Percentiles rank a stretch among this genome's conserved stretches.
phyloP scores from a whole-genome alignment of 2,888 invertebrate species.

The Trissolcus japonicus region DNA sequence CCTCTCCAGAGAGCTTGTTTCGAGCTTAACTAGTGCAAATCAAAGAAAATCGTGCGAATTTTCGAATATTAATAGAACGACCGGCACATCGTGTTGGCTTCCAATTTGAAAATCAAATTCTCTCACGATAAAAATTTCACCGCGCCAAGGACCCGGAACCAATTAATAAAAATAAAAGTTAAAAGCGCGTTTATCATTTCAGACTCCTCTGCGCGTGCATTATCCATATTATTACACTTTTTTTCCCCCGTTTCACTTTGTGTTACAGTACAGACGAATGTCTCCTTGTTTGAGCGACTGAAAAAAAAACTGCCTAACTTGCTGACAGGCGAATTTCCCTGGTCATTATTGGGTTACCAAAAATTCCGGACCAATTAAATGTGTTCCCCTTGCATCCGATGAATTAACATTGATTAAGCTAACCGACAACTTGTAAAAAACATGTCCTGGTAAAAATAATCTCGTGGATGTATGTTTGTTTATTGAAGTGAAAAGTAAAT shows the following conservation, averaged over 20 bases:
- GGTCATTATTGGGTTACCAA: not conserved
- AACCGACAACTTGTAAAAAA: not conserved
- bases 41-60: not conserved
- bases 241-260: not conserved
- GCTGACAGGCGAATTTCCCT: not conserved
- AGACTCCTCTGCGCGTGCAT: too few species aligned
- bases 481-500: too few species aligned
- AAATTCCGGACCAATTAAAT: not conserved
- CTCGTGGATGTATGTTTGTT: not conserved
- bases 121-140: too few species aligned
- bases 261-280: not conserved
- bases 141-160: too few species aligned
- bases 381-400: not conserved
- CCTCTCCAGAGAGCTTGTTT: not conserved
- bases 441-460: conserved; percentile 16
- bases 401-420: not conserved
- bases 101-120: too few species aligned
- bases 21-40: not conserved
- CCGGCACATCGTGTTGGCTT: too few species aligned
- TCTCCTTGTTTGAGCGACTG: not conserved
- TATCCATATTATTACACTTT: too few species aligned
- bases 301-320: conserved; percentile 1
- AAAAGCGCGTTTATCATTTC: too few species aligned
- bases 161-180: too few species aligned
- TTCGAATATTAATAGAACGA: too few species aligned